Base-by-base conservation (phyloP, 2,888 invertebrate species). In the Eledona agricola region DNA sequence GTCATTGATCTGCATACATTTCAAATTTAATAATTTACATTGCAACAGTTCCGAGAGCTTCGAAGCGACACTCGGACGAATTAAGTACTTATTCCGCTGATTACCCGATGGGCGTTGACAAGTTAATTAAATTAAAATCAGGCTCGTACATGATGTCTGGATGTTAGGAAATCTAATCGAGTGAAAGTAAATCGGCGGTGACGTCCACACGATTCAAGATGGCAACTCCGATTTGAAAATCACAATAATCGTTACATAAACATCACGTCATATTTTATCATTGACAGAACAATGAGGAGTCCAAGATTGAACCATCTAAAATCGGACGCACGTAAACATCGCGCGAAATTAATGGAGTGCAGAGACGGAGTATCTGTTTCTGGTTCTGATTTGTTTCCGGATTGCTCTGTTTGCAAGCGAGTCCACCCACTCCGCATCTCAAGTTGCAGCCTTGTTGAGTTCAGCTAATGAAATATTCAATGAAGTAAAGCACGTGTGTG, bases 271-370 rank as follows among this genome's bases (percentile, higher is more conserved):
- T 31, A 23, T 32, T 43, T 43, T 32, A 29, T 12, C 11, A 46
- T 46, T 35, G 46, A 34, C 46, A 34, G 46, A 20, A 46, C 46
- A 46, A 46, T 46, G 26, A n/a, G n/a, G n/a, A n/a, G 35, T 9
- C 5, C 10, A 12, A 9, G 42, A 29, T 28, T 29, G 12, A 42
- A 28, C 32, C 46, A 23, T 46, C 31, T 31, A 43, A 32, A 43
- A 43, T 29, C 12, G 16, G 2, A 15, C 12, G 12, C 17, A 35
- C 35, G 23, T 22, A 12, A 10, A 22, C 9, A 25, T n/a, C 5
- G 2, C 3, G 26, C 19, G 11, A 4, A 40, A 40, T 40, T 40
- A 40, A 40, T 40, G 19, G 17, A 26, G 19, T 20, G 35, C 35
- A 35, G 5, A n/a, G 32, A 34, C 17, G n/a, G 6, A 13, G 40